These are phyloP conservation scores for Chroicocephalus ridibundus DNA, from an alignment of 2,113 vertebrate species.

Conservation along the genomic window DNA sequence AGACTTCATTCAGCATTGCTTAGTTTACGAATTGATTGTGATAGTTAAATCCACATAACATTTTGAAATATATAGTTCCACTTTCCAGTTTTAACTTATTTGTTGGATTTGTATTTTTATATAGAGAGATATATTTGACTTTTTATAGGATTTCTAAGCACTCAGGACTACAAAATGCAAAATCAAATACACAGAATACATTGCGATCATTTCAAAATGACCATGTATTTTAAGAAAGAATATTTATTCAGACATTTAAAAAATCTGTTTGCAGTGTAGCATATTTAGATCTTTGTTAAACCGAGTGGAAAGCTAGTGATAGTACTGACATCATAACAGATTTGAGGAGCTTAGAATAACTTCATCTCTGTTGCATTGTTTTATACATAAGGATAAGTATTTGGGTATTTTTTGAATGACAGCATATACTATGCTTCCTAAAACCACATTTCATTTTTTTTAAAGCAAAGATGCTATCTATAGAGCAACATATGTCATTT, in stretches of 20 bases:
- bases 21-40: neutral
- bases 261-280: neutral
- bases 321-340: neutral
- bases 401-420: neutral
- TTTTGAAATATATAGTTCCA: neutral
- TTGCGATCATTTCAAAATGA: neutral
- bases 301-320: neutral
- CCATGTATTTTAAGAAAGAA: neutral
- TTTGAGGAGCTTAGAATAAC: neutral
- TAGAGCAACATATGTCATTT: neutral
- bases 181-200: neutral
- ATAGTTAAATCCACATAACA: neutral
- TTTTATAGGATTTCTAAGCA: neutral
- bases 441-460: neutral
- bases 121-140: neutral
- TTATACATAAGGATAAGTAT: neutral
- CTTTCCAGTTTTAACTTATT: neutral
- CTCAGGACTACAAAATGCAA: neutral
- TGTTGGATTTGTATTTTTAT: neutral
- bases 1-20: neutral
- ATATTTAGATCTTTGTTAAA: neutral
- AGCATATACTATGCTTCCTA: neutral
- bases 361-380: neutral
- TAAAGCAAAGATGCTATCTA: neutral
- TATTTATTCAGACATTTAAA: neutral